Evolutionary conservation across 2,888 invertebrate genomes (phyloP).

Genomic region (Esperia sulphurella): DNA sequence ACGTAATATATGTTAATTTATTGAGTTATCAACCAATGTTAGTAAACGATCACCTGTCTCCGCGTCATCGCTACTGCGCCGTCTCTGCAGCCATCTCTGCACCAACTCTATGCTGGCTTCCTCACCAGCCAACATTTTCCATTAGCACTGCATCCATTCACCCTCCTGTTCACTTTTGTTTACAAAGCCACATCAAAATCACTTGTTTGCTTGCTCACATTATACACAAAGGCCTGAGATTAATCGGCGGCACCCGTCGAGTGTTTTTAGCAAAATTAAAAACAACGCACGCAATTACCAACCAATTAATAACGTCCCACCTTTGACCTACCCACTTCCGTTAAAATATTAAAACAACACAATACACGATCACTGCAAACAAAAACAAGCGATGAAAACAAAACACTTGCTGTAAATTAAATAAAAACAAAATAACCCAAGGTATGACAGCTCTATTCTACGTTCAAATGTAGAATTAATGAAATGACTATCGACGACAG

Average conservation of each 20-base stretch:
- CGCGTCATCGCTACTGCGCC: slow-evolving; percentile 56
- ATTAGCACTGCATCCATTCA: slow-evolving; percentile 45
- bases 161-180: slow-evolving; percentile 12
- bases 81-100: slow-evolving; percentile 64
- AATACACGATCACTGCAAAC: slow-evolving; percentile 4
- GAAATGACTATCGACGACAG: slow-evolving; percentile 60
- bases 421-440: slow-evolving; percentile 21
- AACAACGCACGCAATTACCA: background rate
- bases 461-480: slow-evolving; percentile 72
- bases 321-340: background rate
- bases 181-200: slow-evolving; percentile 13
- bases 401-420: slow-evolving; percentile 23
- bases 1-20: too few relatives aligned
- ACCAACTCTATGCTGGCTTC: slow-evolving; percentile 72
- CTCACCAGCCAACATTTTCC: slow-evolving; percentile 69
- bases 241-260: too few relatives aligned
- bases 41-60: slow-evolving; percentile 44
- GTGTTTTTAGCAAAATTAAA: background rate
- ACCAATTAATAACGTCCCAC: background rate
- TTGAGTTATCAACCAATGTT: too few relatives aligned
- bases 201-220: slow-evolving; percentile 10
- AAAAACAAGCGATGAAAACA: slow-evolving; percentile 14
- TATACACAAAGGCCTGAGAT: background rate
- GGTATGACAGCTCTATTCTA: slow-evolving; percentile 51
- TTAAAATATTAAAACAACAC: background rate